A percentile compares a stretch with the other conserved stretches of the same genome.
These are phyloP conservation scores for Semnopithecus entellus DNA, from an alignment of 2,113 vertebrate species.

Conservation along the genomic window DNA sequence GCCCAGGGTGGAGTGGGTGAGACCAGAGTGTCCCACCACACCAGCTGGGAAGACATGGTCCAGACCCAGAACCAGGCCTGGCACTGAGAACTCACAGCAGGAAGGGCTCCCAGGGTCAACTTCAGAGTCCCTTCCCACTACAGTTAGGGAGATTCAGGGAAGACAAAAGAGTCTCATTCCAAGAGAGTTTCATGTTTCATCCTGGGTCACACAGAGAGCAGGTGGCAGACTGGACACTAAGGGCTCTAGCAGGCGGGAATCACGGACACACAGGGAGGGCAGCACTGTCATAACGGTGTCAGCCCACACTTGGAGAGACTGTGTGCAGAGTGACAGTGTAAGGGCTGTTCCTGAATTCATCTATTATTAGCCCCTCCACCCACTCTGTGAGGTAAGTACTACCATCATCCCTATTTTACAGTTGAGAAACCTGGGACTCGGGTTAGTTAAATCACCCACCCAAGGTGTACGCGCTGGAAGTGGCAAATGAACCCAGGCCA, in stretches of 20 bases:
- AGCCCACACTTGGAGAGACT: neutral
- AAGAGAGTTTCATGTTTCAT: neutral
- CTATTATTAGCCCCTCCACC: neutral
- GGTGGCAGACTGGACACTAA: neutral
- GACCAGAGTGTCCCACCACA: neutral
- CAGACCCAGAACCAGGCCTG: neutral
- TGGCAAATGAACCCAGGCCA: neutral
- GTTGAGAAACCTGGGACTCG: neutral
- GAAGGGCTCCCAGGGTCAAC: neutral
- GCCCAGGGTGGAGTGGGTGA: neutral
- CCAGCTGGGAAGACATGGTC: neutral
- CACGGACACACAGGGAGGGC: neutral
- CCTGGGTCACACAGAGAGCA: neutral
- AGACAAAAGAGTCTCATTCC: neutral
- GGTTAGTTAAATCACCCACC: neutral
- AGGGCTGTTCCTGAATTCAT: neutral
- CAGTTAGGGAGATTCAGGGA: neutral
- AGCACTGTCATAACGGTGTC: fast-evolving
- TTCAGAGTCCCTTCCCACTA: neutral
- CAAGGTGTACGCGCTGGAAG: neutral
- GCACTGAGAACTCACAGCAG: neutral
- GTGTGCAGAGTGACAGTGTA: neutral
- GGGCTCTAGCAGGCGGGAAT: neutral
- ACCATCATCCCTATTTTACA: neutral
- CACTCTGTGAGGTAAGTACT: neutral